phyloP scores from a whole-genome alignment of 2,113 vertebrate species.

The Mirounga angustirostris region DNA sequence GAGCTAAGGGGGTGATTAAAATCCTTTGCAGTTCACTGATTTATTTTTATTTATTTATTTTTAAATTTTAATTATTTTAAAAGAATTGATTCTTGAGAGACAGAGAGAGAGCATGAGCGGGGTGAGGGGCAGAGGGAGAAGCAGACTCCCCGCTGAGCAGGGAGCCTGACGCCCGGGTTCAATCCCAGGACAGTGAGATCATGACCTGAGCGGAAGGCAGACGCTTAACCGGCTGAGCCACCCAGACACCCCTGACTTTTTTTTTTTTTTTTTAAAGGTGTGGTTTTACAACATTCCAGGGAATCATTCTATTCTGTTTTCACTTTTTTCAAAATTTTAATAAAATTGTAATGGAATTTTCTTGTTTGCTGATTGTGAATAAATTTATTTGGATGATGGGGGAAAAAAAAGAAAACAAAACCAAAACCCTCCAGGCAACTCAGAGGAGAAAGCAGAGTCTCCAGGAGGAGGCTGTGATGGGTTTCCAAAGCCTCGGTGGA shows the following conservation, averaged over 20 bases:
- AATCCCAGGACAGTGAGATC: neutral
- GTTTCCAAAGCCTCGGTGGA: accelerated
- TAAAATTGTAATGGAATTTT: neutral
- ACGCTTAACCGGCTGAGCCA: no score
- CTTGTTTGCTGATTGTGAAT: neutral
- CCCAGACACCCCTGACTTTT: neutral
- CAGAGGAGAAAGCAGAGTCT: neutral
- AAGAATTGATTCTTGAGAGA: neutral
- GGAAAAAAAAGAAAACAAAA: no score
- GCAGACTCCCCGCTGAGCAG: neutral
- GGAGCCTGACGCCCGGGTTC: neutral
- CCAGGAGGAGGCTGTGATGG: neutral
- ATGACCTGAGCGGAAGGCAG: neutral
- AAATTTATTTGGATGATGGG: neutral
- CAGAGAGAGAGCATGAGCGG: neutral
- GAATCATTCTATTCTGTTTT: neutral
- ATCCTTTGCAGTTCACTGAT: neutral
- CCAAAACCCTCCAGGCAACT: no score
- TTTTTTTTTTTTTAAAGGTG: neutral
- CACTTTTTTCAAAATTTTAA: neutral
- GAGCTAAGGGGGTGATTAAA: accelerated
- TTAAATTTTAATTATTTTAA: neutral
- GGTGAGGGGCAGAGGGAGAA: neutral
- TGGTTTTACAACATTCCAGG: neutral
- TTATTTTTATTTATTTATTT: neutral